Percentiles rank a stretch among this genome's conserved stretches.
Evolutionary conservation across 2,113 vertebrate genomes (phyloP).

Genomic region (Vidua chalybeata): DNA sequence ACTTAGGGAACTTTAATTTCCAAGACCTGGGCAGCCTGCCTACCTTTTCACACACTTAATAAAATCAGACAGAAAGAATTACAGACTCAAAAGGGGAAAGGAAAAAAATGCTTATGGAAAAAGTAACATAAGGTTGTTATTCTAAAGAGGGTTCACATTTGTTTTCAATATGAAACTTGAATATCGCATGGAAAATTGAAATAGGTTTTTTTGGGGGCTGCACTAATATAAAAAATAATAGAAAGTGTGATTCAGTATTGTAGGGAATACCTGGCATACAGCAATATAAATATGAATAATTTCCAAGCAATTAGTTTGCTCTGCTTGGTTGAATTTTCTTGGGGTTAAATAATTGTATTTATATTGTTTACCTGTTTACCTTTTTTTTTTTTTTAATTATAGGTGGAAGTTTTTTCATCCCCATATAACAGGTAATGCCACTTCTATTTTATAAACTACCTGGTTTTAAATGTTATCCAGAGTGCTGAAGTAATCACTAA

Average conservation of each 20-base stretch:
- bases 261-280: slow-evolving; percentile 28
- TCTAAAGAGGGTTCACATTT: slow-evolving; percentile 75
- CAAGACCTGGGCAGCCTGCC: slow-evolving; percentile 46
- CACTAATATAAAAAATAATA: slow-evolving; percentile 6
- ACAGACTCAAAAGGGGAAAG: slow-evolving; percentile 46
- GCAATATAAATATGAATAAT: slow-evolving; percentile 44
- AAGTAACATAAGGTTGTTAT: slow-evolving; percentile 73
- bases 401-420: not conserved
- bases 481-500: not conserved
- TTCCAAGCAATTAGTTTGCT: slow-evolving; percentile 63
- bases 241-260: slow-evolving; percentile 58
- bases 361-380: not conserved
- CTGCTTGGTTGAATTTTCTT: slow-evolving; percentile 54
- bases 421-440: not conserved
- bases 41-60: slow-evolving; percentile 70
- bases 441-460: slow-evolving; percentile 30
- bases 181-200: slow-evolving; percentile 66
- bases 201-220: slow-evolving; percentile 45
- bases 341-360: slow-evolving; percentile 55
- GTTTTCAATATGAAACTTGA: slow-evolving; percentile 74
- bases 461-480: slow-evolving; percentile 17
- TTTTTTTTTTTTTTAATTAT: not conserved
- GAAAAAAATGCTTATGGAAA: slow-evolving; percentile 69
- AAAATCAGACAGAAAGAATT: slow-evolving; percentile 69
- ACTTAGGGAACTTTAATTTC: slow-evolving; percentile 58